phyloP scores from a whole-genome alignment of 2,888 invertebrate species.

The Amblyteles armatorius region DNA sequence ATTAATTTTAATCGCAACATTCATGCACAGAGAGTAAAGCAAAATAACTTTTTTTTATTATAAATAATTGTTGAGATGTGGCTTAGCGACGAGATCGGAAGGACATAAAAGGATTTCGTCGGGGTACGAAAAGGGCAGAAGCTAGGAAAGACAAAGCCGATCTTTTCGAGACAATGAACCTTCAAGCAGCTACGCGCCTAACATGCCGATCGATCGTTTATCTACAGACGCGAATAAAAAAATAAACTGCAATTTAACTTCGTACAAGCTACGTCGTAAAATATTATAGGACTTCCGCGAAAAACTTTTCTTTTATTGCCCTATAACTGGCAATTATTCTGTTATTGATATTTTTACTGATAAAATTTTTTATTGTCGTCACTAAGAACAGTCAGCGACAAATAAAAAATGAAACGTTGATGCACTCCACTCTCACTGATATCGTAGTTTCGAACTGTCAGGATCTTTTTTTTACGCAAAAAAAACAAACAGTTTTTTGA shows the following conservation, averaged over 20 bases:
- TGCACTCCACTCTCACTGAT: too few species aligned
- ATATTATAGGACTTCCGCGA: background rate
- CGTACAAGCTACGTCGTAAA: background rate
- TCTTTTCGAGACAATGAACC: background rate
- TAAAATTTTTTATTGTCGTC: background rate
- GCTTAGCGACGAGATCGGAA: background rate
- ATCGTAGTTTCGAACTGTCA: background rate
- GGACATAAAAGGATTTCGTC: background rate
- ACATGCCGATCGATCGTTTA: background rate
- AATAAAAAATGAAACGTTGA: background rate
- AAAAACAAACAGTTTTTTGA: too few species aligned
- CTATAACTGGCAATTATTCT: background rate
- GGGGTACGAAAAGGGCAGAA: background rate
- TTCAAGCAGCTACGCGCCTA: background rate
- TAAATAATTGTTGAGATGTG: background rate
- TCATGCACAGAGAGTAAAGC: background rate
- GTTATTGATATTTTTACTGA: background rate
- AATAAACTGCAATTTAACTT: background rate
- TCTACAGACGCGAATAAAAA: background rate
- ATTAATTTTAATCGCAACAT: background rate
- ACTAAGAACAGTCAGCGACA: background rate
- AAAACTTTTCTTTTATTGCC: too few species aligned
- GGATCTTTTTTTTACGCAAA: background rate
- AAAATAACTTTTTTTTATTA: background rate
- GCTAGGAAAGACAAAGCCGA: background rate